Conservation (phyloP, 2,888 invertebrate genomes). For the Stramonita haemastoma region DNA sequence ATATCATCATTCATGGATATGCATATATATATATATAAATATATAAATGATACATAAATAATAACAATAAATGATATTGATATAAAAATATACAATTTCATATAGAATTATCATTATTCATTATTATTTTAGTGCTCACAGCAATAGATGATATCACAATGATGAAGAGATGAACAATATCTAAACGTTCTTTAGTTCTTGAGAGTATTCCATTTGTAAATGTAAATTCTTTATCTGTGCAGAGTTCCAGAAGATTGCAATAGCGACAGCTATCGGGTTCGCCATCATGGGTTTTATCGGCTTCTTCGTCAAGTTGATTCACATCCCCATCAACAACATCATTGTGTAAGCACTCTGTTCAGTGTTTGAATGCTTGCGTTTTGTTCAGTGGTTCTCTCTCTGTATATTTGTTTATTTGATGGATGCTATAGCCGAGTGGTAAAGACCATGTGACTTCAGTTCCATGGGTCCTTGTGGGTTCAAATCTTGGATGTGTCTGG, state of each 20-base stretch:
- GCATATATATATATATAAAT: no score
- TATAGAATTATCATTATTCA: neutral
- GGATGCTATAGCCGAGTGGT: no score
- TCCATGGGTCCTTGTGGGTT: no score
- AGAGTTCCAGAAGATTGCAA: constrained; percentile 99
- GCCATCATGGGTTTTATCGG: constrained; percentile 99
- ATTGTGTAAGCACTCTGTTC: constrained; percentile 78
- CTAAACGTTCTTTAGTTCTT: neutral
- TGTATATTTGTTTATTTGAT: neutral
- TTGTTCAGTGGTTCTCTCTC: neutral
- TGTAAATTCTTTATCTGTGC: constrained; percentile 69
- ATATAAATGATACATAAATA: no score
- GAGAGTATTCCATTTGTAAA: neutral
- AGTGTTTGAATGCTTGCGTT: neutral
- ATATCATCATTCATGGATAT: no score
- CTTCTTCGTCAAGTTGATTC: constrained; percentile 99
- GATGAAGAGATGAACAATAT: constrained; percentile 21
- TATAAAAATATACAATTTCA: no score
- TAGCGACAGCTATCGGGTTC: constrained; percentile 99
- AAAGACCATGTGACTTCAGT: no score
- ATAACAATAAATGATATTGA: no score
- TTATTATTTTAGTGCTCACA: neutral
- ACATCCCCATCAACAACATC: constrained; percentile 92
- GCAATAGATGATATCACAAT: neutral
- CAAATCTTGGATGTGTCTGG: no score